phyloP scores from a whole-genome alignment of 2,888 invertebrate species.

The Caenorhabditis sinica region DNA sequence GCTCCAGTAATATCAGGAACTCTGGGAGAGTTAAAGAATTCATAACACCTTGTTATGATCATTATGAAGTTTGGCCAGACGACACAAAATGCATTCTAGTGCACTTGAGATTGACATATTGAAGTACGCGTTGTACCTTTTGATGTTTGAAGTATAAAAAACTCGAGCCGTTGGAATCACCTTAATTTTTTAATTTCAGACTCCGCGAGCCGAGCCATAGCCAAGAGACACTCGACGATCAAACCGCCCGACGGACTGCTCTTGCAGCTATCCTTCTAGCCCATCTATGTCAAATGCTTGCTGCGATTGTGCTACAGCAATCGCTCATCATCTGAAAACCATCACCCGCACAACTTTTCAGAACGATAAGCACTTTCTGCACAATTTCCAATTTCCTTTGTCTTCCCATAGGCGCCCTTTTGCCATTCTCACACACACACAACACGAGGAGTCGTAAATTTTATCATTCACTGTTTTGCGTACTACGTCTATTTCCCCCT shows the following conservation, averaged over 20 bases:
- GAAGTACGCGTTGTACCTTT: background rate
- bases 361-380: conserved; percentile 27
- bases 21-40: too few species aligned
- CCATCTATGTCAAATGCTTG: conserved; percentile 96
- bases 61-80: conserved; percentile 2
- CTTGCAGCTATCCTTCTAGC: conserved; percentile 92
- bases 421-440: conserved; percentile 11
- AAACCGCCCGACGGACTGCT: conserved; percentile 78
- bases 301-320: conserved; percentile 96
- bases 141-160: background rate
- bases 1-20: too few species aligned
- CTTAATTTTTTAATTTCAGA: conserved; percentile 29
- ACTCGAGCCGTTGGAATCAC: background rate
- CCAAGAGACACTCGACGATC: conserved; percentile 71
- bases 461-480: conserved; percentile 56
- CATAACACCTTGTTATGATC: background rate
- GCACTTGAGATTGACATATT: conserved; percentile 1
- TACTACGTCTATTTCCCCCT: conserved; percentile 3
- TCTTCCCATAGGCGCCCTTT: conserved; percentile 28
- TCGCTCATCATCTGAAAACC: conserved; percentile 84
- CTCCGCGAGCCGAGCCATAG: conserved; percentile 47
- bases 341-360: conserved; percentile 2
- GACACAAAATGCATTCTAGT: background rate
- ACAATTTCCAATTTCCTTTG: conserved; percentile 42
- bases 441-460: conserved; percentile 52